phyloP scores from a whole-genome alignment of 2,113 vertebrate species.

The Chloropsis cyanopogon region DNA sequence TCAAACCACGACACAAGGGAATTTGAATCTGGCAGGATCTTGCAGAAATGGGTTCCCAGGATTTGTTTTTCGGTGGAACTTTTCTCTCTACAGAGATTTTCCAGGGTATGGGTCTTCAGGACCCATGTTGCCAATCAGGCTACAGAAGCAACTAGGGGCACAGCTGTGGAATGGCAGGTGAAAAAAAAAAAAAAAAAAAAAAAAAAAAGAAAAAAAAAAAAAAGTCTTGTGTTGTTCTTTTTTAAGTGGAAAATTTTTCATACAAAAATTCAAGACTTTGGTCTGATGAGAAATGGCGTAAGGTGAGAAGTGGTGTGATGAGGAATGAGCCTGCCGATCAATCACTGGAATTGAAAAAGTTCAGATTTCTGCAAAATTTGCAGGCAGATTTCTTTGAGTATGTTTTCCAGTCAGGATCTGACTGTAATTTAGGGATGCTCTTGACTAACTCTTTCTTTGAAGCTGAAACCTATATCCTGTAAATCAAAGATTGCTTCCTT shows the following conservation, averaged over 20 bases:
- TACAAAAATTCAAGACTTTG: neutral
- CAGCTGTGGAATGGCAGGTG: neutral
- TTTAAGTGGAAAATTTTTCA: neutral
- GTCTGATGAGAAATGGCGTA: neutral
- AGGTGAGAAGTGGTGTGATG: neutral
- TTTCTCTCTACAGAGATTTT: neutral
- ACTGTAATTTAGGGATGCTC: neutral
- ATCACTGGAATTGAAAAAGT: neutral
- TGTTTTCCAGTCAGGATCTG: neutral
- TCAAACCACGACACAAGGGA: no score
- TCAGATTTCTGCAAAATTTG: neutral
- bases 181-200: neutral
- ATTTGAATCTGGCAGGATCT: neutral
- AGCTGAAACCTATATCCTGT: neutral
- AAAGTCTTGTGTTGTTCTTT: neutral
- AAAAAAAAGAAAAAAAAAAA: neutral
- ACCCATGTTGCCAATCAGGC: rapidly evolving
- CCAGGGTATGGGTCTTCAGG: neutral
- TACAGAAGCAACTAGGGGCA: neutral
- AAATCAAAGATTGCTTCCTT: neutral
- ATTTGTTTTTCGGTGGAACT: neutral
- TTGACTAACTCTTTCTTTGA: neutral
- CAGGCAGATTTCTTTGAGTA: neutral
- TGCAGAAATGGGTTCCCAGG: neutral
- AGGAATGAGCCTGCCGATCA: neutral